These are phyloP conservation scores for Tethya wilhelma DNA, from an alignment of 37 sponge, comb jelly and placozoan genomes.

Conservation along the genomic window DNA sequence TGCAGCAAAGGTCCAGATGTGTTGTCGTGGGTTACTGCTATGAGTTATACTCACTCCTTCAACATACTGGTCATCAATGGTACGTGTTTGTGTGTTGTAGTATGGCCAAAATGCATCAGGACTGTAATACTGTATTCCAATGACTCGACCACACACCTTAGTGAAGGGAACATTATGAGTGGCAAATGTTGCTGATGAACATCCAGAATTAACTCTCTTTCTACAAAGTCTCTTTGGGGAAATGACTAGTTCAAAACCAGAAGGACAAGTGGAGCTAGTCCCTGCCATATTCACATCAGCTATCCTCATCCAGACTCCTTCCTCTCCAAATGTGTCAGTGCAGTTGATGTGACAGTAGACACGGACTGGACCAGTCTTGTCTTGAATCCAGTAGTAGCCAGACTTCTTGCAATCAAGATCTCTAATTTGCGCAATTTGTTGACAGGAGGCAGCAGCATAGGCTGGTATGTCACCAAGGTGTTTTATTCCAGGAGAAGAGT, in stretches of 20 bases:
- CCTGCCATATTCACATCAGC: slow-evolving; percentile 38
- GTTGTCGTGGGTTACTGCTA: too few relatives aligned
- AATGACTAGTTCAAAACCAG: slow-evolving; percentile 22
- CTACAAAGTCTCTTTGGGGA: slow-evolving; percentile 13
- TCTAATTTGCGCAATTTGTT: too few relatives aligned
- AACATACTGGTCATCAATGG: neutral
- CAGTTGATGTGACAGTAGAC: slow-evolving; percentile 39
- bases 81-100: neutral
- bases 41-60: too few relatives aligned
- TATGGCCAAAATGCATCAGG: neutral
- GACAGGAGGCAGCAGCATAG: too few relatives aligned
- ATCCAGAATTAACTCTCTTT: neutral
- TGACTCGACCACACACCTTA: slow-evolving; percentile 8
- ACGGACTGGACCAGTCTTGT: slow-evolving; percentile 2
- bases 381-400: slow-evolving; percentile 35
- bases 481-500: slow-evolving; percentile 16
- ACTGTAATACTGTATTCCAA: neutral
- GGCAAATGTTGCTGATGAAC: slow-evolving; percentile 31
- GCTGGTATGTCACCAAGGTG: too few relatives aligned
- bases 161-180: slow-evolving; percentile 16
- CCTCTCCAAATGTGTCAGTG: neutral
- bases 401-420: too few relatives aligned
- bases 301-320: slow-evolving; percentile 33
- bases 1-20: too few relatives aligned
- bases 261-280: slow-evolving; percentile 15